Evolutionary conservation across 2,888 invertebrate genomes (phyloP).

Genomic region (Philopedon plagiatum): DNA sequence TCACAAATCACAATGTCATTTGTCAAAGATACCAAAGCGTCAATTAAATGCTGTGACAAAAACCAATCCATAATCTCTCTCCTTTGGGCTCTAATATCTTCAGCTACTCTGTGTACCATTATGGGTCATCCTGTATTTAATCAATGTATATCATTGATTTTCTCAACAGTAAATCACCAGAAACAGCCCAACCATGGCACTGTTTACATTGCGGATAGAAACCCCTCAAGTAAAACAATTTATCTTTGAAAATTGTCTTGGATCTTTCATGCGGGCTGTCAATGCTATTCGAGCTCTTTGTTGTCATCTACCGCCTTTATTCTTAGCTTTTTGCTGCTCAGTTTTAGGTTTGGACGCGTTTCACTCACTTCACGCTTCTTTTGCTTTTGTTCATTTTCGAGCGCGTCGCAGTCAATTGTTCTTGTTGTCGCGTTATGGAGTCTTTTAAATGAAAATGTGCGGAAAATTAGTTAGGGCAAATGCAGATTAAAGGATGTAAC

Average conservation of each 20-base stretch:
- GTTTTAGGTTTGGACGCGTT: conserved; percentile 8
- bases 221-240: conserved; percentile 6
- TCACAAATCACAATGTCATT: no score
- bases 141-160: not conserved
- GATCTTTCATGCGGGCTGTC: conserved; percentile 19
- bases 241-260: conserved; percentile 20
- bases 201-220: not conserved
- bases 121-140: no score
- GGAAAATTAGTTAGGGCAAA: not conserved
- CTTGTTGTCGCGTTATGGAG: not conserved
- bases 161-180: not conserved
- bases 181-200: not conserved
- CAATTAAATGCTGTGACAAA: no score
- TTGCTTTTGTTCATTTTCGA: not conserved
- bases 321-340: conserved; percentile 7
- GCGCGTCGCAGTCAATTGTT: conserved; percentile 1
- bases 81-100: no score
- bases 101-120: no score
- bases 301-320: conserved; percentile 8
- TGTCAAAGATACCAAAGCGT: no score
- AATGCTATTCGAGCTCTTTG: conserved; percentile 12
- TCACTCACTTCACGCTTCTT: conserved; percentile 1
- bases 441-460: not conserved
- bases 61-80: no score
- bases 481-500: no score